A percentile compares a stretch with the other conserved stretches of the same genome.
phyloP scores from a whole-genome alignment of 2,797 vertebrate genomes.

The Lacerta agilis region DNA sequence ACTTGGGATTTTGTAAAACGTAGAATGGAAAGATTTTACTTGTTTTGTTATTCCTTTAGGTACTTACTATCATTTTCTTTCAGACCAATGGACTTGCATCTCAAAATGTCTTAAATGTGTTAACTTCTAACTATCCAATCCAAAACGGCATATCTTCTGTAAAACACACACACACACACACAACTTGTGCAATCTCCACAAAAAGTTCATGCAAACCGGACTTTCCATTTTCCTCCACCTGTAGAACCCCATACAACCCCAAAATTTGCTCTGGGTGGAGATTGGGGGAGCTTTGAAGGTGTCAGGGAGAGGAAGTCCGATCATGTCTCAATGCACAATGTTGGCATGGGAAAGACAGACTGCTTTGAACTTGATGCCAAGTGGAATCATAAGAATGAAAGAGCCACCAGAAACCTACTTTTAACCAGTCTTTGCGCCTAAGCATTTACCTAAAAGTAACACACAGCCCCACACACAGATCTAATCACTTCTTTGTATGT shows the following conservation, averaged over 20 bases:
- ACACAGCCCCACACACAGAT: neutral
- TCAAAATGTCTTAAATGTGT: neutral
- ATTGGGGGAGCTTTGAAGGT: neutral
- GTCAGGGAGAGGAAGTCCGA: neutral
- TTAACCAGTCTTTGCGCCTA: neutral
- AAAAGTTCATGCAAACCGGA: neutral
- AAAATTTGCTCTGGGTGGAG: neutral
- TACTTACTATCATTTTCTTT: neutral
- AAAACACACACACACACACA: neutral
- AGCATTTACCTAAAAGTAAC: neutral
- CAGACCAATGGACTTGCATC: neutral
- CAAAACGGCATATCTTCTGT: neutral
- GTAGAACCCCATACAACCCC: neutral
- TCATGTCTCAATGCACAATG: too few species aligned
- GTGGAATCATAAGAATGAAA: neutral
- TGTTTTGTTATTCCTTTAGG: neutral
- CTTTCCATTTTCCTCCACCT: neutral
- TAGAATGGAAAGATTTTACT: neutral
- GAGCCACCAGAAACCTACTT: neutral
- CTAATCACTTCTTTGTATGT: neutral
- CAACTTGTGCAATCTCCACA: neutral
- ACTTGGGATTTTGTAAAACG: neutral
- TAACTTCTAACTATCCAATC: neutral
- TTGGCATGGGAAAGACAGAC: neutral
- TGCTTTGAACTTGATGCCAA: neutral